Evolutionary conservation across 2,888 invertebrate genomes (phyloP).

Genomic region (Slavum lentiscoides): DNA sequence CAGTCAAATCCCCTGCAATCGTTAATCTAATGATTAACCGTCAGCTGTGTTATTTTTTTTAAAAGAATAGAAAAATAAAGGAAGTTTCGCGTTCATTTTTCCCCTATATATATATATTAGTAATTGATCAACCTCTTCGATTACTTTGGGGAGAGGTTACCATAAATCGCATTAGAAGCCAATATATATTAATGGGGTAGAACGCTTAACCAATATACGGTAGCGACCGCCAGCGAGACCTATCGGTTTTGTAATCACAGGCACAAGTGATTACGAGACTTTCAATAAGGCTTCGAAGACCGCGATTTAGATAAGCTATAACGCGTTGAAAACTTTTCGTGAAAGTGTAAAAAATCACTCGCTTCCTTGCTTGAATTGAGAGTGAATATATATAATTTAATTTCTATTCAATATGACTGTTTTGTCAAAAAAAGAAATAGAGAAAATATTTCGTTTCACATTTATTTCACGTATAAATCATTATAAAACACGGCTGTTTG

Average conservation of each 20-base stretch:
- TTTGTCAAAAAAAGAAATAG: no score
- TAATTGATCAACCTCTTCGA: conserved; percentile 31
- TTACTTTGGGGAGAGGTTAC: conserved; percentile 18
- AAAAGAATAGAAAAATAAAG: not conserved
- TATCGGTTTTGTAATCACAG: conserved; percentile 26
- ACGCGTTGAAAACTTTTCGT: not conserved
- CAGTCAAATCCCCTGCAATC: not conserved
- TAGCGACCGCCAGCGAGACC: not conserved
- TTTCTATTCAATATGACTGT: no score
- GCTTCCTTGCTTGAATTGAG: no score
- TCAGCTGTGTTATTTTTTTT: not conserved
- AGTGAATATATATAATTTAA: no score
- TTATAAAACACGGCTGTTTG: no score
- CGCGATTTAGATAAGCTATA: conserved; percentile 12
- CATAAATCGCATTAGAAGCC: conserved; percentile 49
- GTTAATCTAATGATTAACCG: not conserved
- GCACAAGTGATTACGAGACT: conserved; percentile 14
- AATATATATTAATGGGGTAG: conserved; percentile 45
- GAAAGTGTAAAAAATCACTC: not conserved
- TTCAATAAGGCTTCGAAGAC: conserved; percentile 22
- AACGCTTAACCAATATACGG: not conserved
- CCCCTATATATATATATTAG: not conserved
- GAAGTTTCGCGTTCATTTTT: not conserved
- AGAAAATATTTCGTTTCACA: no score
- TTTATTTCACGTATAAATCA: no score